Conservation (phyloP, 2,888 invertebrate genomes). For the Aphodius granarius region DNA sequence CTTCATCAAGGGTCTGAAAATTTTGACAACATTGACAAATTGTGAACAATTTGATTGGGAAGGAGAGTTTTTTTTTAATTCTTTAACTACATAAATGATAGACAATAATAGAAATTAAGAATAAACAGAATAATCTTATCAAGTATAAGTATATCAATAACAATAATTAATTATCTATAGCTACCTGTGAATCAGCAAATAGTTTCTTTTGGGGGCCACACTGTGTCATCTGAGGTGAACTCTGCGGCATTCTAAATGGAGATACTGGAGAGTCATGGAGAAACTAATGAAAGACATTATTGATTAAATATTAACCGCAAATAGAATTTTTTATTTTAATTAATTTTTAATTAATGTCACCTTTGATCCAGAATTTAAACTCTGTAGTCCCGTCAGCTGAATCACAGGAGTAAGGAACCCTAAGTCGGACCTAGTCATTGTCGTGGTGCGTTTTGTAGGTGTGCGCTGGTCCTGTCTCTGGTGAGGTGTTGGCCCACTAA, state of each 20-base stretch:
- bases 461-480: conserved; percentile 40
- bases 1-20: conserved; percentile 43
- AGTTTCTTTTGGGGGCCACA: conserved; percentile 50
- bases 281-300: conserved; percentile 32
- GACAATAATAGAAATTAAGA: no score
- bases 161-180: not conserved
- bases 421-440: conserved; percentile 42
- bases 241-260: conserved; percentile 38
- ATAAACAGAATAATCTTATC: not conserved
- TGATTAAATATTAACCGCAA: no score
- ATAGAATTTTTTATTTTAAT: not conserved
- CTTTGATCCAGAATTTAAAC: conserved; percentile 47
- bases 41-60: no score
- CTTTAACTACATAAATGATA: no score
- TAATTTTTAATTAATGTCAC: conserved; percentile 34
- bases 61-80: no score
- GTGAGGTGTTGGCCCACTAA: conserved; percentile 44
- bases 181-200: conserved; percentile 50
- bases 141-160: no score
- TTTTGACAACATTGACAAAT: no score
- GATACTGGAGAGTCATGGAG: conserved; percentile 40
- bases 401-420: conserved; percentile 56
- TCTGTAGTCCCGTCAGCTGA: conserved; percentile 52
- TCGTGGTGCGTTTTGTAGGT: conserved; percentile 34
- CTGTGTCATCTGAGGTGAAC: conserved; percentile 40